phyloP scores from a whole-genome alignment of 1,140 invertebrate species.

The Apocrypta bakeri region DNA sequence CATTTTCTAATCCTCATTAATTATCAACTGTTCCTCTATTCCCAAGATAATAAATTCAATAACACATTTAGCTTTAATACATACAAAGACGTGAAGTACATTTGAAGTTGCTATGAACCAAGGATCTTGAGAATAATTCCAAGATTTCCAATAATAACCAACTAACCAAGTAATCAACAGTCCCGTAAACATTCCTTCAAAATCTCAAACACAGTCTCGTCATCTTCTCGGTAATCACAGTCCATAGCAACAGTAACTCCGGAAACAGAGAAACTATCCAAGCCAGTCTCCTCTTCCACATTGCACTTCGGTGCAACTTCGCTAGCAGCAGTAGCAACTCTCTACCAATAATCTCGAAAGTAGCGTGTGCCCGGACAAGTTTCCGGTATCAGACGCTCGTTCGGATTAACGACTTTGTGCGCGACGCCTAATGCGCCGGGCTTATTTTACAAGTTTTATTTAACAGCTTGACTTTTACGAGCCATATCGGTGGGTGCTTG shows the following conservation, averaged over 20 bases:
- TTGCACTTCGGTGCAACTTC: neutral
- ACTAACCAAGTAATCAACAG: neutral
- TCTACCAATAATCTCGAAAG: neutral
- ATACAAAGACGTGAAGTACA: no score
- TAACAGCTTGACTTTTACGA: constrained; percentile 38
- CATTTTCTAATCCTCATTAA: no score
- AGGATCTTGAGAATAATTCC: no score
- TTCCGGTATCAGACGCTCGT: constrained; percentile 12
- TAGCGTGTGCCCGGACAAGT: constrained; percentile 7
- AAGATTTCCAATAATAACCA: neutral
- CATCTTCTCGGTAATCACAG: neutral
- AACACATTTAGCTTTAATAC: no score
- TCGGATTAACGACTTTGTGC: constrained; percentile 24
- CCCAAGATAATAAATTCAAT: no score
- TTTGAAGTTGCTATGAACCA: no score
- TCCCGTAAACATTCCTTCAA: neutral
- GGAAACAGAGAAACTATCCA: neutral
- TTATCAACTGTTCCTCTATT: no score
- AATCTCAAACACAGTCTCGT: neutral
- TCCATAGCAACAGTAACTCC: neutral
- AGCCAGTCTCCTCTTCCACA: neutral
- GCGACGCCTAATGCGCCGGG: no score
- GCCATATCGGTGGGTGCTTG: neutral
- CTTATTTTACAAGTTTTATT: constrained; percentile 40
- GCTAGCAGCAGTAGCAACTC: neutral